Evolutionary conservation across 1,140 invertebrate genomes (phyloP).

Genomic region (Anastrepha ludens): DNA sequence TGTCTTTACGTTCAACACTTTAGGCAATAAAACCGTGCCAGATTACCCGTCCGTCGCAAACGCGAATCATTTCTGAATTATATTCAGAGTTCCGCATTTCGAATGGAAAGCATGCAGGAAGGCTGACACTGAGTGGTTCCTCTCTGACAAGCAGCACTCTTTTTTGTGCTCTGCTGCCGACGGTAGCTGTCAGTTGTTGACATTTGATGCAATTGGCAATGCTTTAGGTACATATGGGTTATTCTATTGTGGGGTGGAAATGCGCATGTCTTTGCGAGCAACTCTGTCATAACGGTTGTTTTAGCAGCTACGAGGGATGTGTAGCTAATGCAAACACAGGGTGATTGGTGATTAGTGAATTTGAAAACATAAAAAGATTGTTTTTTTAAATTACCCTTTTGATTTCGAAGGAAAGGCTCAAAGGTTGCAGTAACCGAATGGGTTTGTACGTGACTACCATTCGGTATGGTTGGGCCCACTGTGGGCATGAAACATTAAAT

Average conservation of each 20-base stretch:
- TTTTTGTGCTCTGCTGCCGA: conserved; percentile 3
- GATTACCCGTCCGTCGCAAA: conserved; percentile 34
- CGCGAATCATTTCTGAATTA: conserved; percentile 40
- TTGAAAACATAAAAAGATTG: too few relatives aligned
- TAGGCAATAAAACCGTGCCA: conserved; percentile 13
- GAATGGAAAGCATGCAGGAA: background rate
- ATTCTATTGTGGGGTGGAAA: conserved; percentile 11
- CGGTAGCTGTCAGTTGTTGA: background rate
- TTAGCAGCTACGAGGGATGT: background rate
- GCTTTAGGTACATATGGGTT: background rate
- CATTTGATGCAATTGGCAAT: conserved; percentile 29
- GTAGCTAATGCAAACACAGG: conserved; percentile 23
- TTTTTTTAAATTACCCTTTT: too few relatives aligned
- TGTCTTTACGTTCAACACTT: conserved; percentile 14
- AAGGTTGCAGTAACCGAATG: too few relatives aligned
- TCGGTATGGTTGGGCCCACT: too few relatives aligned
- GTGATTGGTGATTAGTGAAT: background rate
- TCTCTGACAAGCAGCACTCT: background rate
- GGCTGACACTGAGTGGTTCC: background rate
- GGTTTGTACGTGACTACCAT: too few relatives aligned
- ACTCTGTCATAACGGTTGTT: conserved; percentile 34
- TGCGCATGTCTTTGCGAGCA: conserved; percentile 11
- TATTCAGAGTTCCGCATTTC: background rate
- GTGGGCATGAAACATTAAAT: too few relatives aligned
- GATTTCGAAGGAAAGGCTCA: too few relatives aligned